Conservation (phyloP, 1,140 invertebrate genomes). For the Agrilus planipennis region DNA sequence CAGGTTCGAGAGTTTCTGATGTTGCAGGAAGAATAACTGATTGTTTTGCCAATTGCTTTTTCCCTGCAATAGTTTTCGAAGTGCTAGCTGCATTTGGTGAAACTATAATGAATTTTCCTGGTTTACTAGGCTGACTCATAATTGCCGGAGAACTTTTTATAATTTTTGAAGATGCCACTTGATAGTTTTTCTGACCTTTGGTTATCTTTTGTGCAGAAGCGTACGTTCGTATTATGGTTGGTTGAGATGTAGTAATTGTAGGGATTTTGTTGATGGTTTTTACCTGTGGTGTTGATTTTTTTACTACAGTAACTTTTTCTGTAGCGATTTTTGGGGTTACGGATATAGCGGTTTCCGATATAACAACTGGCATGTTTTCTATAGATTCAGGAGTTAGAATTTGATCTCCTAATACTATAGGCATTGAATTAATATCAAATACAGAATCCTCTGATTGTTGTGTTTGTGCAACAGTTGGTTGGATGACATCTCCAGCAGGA, state of each 20-base stretch:
- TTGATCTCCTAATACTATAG: constrained; percentile 56
- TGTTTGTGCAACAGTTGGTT: constrained; percentile 23
- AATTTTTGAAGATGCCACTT: constrained; percentile 10
- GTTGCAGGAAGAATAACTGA: constrained; percentile 22
- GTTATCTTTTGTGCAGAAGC: constrained; percentile 4
- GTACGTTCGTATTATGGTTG: background rate
- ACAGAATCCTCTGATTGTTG: constrained; percentile 43
- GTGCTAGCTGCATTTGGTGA: constrained; percentile 32
- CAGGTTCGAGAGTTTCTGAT: constrained; percentile 21
- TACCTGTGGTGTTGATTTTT: background rate
- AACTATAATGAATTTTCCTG: constrained; percentile 50
- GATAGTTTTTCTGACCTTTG: constrained; percentile 8
- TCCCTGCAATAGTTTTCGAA: constrained; percentile 20
- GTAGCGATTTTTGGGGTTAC: constrained; percentile 5
- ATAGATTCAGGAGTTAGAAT: constrained; percentile 46
- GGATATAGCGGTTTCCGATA: constrained; percentile 37
- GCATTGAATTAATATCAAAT: constrained; percentile 62
- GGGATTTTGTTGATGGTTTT: background rate
- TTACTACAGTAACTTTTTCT: constrained; percentile 1
- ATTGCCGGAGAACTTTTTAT: constrained; percentile 18
- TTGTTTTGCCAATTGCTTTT: constrained; percentile 27
- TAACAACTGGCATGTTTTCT: constrained; percentile 53
- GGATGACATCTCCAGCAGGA: constrained; percentile 22
- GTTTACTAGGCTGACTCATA: constrained; percentile 29
- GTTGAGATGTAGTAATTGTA: background rate